phyloP scores from a whole-genome alignment of 2,888 invertebrate species.

The Allygus modestus region DNA sequence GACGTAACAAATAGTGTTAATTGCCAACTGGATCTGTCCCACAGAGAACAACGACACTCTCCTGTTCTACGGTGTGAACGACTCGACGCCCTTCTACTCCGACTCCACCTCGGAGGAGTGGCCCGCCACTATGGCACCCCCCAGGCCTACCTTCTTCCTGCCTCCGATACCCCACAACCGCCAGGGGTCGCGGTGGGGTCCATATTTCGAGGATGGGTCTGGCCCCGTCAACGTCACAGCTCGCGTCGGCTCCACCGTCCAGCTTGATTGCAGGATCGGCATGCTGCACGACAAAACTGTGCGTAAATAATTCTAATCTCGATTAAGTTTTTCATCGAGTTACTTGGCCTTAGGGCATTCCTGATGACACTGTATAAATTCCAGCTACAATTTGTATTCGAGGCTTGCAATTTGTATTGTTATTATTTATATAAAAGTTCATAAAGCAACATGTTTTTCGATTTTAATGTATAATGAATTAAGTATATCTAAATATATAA shows the following conservation, averaged over 20 bases:
- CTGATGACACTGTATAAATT: too few relatives aligned
- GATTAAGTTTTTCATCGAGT: background rate
- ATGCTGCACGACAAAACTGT: slow-evolving; percentile 80
- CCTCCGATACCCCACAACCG: slow-evolving; percentile 64
- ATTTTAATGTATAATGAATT: too few relatives aligned
- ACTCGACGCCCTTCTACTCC: slow-evolving; percentile 33
- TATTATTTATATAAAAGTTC: too few relatives aligned
- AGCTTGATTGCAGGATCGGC: slow-evolving; percentile 79
- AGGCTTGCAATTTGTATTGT: too few relatives aligned
- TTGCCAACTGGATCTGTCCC: too few relatives aligned
- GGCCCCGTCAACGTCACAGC: slow-evolving; percentile 78
- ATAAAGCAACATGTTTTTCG: too few relatives aligned
- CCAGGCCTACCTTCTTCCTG: slow-evolving; percentile 60
- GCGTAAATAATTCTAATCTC: too few relatives aligned
- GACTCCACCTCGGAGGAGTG: slow-evolving; percentile 53
- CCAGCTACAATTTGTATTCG: too few relatives aligned
- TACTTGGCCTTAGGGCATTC: too few relatives aligned
- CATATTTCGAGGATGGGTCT: slow-evolving; percentile 80
- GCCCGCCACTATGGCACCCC: slow-evolving; percentile 36
- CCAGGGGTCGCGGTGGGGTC: slow-evolving; percentile 73
- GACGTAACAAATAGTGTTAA: too few relatives aligned
- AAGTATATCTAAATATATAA: too few relatives aligned
- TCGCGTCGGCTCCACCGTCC: slow-evolving; percentile 78
- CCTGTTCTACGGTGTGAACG: slow-evolving; percentile 39
- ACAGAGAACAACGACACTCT: slow-evolving; percentile 65